These are phyloP conservation scores for Neolamprologus fasciatus DNA, from an alignment of 2,113 vertebrate species.

Conservation along the genomic window DNA sequence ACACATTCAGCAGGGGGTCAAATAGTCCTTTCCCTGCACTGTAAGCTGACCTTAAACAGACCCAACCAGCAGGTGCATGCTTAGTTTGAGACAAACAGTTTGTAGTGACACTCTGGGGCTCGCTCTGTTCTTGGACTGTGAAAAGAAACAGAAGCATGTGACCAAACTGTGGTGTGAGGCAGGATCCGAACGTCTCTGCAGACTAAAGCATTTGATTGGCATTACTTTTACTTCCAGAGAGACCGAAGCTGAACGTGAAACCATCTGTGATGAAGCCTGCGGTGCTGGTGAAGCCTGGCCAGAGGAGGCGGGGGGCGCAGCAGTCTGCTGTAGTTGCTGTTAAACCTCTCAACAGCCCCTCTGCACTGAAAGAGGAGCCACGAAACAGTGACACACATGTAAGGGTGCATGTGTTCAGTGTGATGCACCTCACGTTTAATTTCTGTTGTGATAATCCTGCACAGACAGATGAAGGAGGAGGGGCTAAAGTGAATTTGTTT, in stretches of 20 bases:
- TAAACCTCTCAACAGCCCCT: slow-evolving; percentile 72
- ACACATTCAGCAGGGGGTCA: not conserved
- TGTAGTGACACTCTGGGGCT: not conserved
- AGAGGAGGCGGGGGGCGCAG: slow-evolving; percentile 72
- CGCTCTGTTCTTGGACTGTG: not conserved
- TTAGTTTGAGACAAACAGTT: not conserved
- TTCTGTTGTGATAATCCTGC: not conserved
- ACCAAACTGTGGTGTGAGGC: not conserved
- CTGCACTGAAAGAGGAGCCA: not conserved
- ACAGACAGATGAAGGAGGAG: not conserved
- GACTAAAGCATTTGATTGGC: not conserved
- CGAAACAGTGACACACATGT: slow-evolving; percentile 19
- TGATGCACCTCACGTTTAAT: not conserved
- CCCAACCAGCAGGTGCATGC: not conserved
- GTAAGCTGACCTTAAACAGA: not conserved
- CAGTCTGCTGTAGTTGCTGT: slow-evolving; percentile 83
- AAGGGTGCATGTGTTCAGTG: not conserved
- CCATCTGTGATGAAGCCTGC: slow-evolving; percentile 75
- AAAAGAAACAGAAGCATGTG: not conserved
- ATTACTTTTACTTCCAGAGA: slow-evolving; percentile 64
- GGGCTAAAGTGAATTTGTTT: not conserved
- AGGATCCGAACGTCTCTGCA: rapidly evolving
- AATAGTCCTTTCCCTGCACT: not conserved
- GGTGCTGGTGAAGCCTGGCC: slow-evolving; percentile 59
- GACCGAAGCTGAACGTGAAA: slow-evolving; percentile 82